Evolutionary conservation across 1,140 invertebrate genomes (phyloP).

Genomic region (Thalassaphorura encarpata): DNA sequence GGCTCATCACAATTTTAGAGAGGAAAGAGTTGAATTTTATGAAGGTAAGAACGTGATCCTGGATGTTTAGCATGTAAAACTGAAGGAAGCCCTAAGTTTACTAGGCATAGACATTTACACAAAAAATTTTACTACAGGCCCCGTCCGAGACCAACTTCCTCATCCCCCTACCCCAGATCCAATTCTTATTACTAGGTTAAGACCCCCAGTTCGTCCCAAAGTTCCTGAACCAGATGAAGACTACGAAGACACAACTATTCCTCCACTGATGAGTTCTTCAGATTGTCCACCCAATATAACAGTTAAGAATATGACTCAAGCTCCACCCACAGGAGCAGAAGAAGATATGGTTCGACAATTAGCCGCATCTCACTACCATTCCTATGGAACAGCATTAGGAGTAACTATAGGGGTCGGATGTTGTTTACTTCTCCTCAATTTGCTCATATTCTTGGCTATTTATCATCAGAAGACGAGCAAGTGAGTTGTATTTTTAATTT

Average conservation of each 20-base stretch:
- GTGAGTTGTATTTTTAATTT: not conserved
- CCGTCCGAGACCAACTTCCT: not conserved
- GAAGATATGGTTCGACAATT: constrained; percentile 45
- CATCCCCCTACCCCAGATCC: not conserved
- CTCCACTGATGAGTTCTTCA: constrained; percentile 28
- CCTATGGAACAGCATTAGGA: constrained; percentile 68
- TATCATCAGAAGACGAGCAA: constrained; percentile 54
- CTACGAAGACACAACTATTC: no score
- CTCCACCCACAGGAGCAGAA: constrained; percentile 61
- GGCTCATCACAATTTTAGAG: constrained; percentile 64
- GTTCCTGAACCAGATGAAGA: no score
- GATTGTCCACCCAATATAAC: constrained; percentile 31
- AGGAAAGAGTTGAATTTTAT: constrained; percentile 58
- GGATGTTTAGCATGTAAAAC: no score
- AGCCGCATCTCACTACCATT: constrained; percentile 43
- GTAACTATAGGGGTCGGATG: constrained; percentile 83
- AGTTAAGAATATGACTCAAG: constrained; percentile 3
- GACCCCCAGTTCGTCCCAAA: no score
- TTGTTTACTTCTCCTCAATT: constrained; percentile 71
- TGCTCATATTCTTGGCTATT: constrained; percentile 76
- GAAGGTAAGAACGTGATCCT: constrained; percentile 45
- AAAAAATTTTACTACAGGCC: not conserved
- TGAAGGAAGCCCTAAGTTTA: not conserved
- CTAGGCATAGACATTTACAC: not conserved
- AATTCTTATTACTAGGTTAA: not conserved